Conservation (phyloP, 2,113 vertebrate species). For the Oncorhynchus mykiss region DNA sequence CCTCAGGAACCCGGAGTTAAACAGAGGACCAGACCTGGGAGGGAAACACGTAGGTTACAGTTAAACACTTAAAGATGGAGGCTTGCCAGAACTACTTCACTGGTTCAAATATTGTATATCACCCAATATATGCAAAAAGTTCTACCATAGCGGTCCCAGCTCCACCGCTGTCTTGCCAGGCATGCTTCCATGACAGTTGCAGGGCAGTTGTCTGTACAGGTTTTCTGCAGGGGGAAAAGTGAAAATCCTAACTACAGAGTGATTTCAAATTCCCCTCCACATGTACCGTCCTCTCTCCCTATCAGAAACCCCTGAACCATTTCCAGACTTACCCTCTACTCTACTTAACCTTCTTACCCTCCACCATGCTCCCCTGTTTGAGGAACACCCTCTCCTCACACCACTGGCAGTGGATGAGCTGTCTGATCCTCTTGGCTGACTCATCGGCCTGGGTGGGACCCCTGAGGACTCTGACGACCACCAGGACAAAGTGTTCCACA, state of each 20-base stretch:
- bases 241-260: background rate
- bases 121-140: background rate
- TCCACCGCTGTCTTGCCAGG: slow-evolving; percentile 91
- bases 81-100: background rate
- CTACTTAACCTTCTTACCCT: slow-evolving; percentile 76
- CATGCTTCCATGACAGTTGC: slow-evolving; percentile 89
- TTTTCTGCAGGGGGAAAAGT: slow-evolving; percentile 72
- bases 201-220: slow-evolving; percentile 86
- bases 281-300: background rate
- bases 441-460: slow-evolving; percentile 89
- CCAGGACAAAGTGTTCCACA: slow-evolving; percentile 93
- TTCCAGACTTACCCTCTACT: too few relatives aligned
- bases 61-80: background rate
- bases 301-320: too few relatives aligned
- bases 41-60: background rate
- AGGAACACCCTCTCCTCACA: slow-evolving; percentile 95
- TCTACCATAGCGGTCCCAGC: slow-evolving; percentile 91
- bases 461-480: slow-evolving; percentile 89
- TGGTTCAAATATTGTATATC: background rate
- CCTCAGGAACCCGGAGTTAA: slow-evolving; percentile 89
- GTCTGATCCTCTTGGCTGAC: slow-evolving; percentile 82
- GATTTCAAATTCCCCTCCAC: background rate
- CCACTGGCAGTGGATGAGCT: slow-evolving; percentile 96
- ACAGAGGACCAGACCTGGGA: slow-evolving; percentile 86
- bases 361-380: slow-evolving; percentile 86